Base-by-base conservation (phyloP, 2,888 invertebrate species). In the Orgyia antiqua region DNA sequence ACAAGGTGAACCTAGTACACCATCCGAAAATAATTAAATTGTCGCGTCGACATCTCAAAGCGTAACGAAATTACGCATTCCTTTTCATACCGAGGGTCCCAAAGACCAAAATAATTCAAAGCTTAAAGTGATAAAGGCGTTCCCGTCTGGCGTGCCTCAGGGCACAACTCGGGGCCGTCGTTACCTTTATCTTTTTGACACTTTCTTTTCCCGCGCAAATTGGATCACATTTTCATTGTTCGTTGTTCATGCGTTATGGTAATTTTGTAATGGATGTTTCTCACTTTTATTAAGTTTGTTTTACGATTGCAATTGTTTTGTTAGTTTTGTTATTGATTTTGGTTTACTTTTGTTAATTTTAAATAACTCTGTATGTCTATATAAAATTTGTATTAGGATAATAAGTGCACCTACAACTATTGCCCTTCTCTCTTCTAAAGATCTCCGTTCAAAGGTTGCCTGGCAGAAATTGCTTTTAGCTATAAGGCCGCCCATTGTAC, bases 1-100 rank as follows among this genome's bases (percentile, higher is more conserved):
- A 83, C 73, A 73, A 83, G 68, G 75, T 77, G 69, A 74, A 69
- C 65, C 70, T 58, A 62, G 58, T 56, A 58, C 59, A 64, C 65
- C 65, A 67, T 62, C 68, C 73, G 57, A 58, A 68, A 68, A 68
- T 84, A 86, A 86, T 82, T 80, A 79, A 75, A 82, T 83, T 82
- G 76, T 74, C 74, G 71, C 69, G 75, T 67, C 79, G 82, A 75
- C 80, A 77, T 86, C 84, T 86, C 84, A 78, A 84, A 84, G 82
- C 76, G 77, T 82, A 86, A 84, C 79, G 61, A 68, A 84, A 84
- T 84, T 84, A 84, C 78, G 74, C 73, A 74, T 75, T 79, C 78
- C 82, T 79, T 76, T 80, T 76, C 76, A 76, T 75, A 61, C 52
- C 58, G 61, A 63, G 63, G 68, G 66, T 66, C 60, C 65, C 67